These are phyloP conservation scores for Heliopora coerulea DNA, from an alignment of 92 coral and sea anemone genomes.

Conservation along the genomic window DNA sequence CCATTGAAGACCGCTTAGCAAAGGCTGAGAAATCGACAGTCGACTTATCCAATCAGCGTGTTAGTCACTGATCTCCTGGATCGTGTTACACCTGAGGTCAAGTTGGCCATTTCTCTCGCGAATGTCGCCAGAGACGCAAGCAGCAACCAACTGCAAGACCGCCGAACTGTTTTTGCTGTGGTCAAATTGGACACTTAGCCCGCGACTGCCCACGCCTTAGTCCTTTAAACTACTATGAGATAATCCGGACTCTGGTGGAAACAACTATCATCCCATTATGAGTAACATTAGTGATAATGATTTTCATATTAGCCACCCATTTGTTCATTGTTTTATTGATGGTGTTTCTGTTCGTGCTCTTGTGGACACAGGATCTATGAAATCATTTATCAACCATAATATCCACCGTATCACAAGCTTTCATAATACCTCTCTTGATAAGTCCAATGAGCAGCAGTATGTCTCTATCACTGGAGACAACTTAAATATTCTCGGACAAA, in stretches of 20 bases:
- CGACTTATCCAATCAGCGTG: not conserved
- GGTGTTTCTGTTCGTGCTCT: slow-evolving; percentile 46
- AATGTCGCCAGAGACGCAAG: slow-evolving; percentile 6
- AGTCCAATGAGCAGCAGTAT: not conserved
- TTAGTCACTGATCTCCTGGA: not conserved
- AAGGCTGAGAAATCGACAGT: no score
- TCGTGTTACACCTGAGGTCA: not conserved
- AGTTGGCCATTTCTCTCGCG: not conserved
- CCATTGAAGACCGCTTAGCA: not conserved
- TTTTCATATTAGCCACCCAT: not conserved
- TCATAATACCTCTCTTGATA: not conserved
- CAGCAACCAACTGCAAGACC: not conserved
- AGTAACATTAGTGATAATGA: not conserved
- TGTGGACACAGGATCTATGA: slow-evolving; percentile 56
- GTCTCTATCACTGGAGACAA: slow-evolving; percentile 21
- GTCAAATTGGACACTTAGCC: slow-evolving; percentile 21
- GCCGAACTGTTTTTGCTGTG: slow-evolving; percentile 5
- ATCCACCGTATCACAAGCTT: not conserved
- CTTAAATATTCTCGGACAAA: slow-evolving; percentile 1
- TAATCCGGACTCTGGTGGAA: slow-evolving; percentile 23
- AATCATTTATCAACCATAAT: slow-evolving; percentile 25
- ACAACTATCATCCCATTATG: slow-evolving; percentile 21
- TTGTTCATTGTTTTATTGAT: slow-evolving; percentile 47
- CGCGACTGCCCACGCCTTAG: not conserved
- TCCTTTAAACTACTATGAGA: slow-evolving; percentile 35